Conservation (phyloP, 2,113 vertebrate species). For the Pimephales promelas region DNA sequence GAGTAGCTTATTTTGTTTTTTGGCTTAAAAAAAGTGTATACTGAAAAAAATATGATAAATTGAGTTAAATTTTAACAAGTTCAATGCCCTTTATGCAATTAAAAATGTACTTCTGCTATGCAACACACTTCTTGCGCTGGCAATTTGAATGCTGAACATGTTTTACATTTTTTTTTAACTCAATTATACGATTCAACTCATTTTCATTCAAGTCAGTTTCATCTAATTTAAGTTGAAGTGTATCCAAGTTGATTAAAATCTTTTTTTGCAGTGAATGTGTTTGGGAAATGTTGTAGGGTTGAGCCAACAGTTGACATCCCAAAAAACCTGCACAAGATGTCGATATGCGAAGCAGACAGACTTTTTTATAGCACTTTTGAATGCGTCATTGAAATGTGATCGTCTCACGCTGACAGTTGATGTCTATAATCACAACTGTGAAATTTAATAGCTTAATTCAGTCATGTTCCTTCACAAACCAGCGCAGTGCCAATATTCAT, state of each 20-base stretch:
- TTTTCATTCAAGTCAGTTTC: no score
- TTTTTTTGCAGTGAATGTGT: background rate
- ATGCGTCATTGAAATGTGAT: constrained; percentile 19
- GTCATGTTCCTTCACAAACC: constrained; percentile 24
- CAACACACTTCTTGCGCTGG: background rate
- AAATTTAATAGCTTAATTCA: constrained; percentile 25
- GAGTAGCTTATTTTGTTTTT: background rate
- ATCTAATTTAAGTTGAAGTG: no score
- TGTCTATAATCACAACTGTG: constrained; percentile 4
- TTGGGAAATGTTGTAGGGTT: background rate
- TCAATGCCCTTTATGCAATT: background rate
- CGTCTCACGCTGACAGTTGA: background rate
- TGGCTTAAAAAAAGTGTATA: background rate
- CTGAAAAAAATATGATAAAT: background rate
- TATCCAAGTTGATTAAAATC: no score
- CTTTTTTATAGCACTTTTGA: background rate
- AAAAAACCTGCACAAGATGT: background rate
- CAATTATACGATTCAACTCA: no score
- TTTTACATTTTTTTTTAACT: no score
- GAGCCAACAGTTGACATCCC: background rate
- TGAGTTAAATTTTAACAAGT: background rate
- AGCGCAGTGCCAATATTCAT: background rate
- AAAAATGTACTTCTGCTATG: background rate
- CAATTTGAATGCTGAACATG: background rate
- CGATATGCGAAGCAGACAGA: background rate